phyloP scores from a whole-genome alignment of 1,140 invertebrate species.

The Drosophila kohkoa region DNA sequence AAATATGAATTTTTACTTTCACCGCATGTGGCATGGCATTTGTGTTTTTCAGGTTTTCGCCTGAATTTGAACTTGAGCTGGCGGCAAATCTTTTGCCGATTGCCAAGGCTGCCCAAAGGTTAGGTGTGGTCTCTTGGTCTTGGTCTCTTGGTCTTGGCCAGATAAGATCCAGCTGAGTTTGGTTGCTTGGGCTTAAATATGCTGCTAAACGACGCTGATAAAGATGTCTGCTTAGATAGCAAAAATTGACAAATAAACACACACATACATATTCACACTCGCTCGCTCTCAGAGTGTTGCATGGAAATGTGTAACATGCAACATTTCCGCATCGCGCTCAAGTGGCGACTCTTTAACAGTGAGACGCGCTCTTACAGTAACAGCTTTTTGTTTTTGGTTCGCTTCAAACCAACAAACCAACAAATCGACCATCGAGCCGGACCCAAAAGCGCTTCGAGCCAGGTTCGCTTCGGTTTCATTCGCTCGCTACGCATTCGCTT shows the following conservation, averaged over 20 bases:
- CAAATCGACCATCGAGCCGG: slow-evolving; percentile 15
- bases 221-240: slow-evolving; percentile 69
- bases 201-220: slow-evolving; percentile 68
- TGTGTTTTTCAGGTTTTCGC: slow-evolving; percentile 59
- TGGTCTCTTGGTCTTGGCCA: not conserved
- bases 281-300: not conserved
- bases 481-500: slow-evolving; percentile 29
- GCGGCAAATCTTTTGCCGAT: slow-evolving; percentile 51
- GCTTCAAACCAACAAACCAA: slow-evolving; percentile 49
- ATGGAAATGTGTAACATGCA: slow-evolving; percentile 56
- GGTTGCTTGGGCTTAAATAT: slow-evolving; percentile 52
- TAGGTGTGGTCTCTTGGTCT: slow-evolving; percentile 60
- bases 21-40: slow-evolving; percentile 74
- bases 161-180: slow-evolving; percentile 47
- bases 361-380: slow-evolving; percentile 45
- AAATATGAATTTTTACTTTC: slow-evolving; percentile 85
- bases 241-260: slow-evolving; percentile 52
- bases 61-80: slow-evolving; percentile 71
- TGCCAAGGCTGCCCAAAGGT: slow-evolving; percentile 78
- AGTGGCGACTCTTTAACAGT: slow-evolving; percentile 61
- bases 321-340: slow-evolving; percentile 71
- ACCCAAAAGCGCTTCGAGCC: slow-evolving; percentile 72
- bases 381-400: slow-evolving; percentile 43
- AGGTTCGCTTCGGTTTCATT: slow-evolving; percentile 58
- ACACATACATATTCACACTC: slow-evolving; percentile 12